Base-by-base conservation (phyloP, 1,140 invertebrate genomes). In the Papilio machaon region DNA sequence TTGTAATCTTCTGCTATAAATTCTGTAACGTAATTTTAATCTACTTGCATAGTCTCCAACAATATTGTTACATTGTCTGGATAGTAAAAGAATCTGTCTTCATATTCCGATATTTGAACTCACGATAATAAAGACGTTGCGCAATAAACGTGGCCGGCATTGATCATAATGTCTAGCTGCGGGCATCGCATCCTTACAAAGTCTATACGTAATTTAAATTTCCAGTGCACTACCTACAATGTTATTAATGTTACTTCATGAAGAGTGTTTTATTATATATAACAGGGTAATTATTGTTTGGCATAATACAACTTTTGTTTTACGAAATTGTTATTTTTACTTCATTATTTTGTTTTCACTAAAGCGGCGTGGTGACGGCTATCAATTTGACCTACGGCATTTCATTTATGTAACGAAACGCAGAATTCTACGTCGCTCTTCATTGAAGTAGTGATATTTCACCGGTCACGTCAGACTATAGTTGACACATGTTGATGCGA, bases 91-190 rank as follows among this genome's bases (percentile, higher is more conserved):
- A 64, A 70, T 70, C 30, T 38, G 15, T 67, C n/a, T 15, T 30
- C 23, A 64, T 64, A 19, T 46, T 49, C 23, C 8, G 11, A 76
- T 76, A 8, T 54, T 76, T 8, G 11, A 30, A 54, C 74, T 13
- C 74, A 76, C 47, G 46, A 52, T 76, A 52, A 76, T 76, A 76
- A 52, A 76, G 52, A 76, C 74, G 74, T 43, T 1, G 11, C 38
- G 47, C 19, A 54, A 52, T 49, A 49, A 52, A 76, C 15, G 74
- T 76, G 46, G 73, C 35, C 38, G 73, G 11, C 46, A 52, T 52
- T 76, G 47, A 52, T 76, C 74, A 52, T 30, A 30, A 30, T 35
- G 23, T 54, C 46, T 54, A n/a, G 74, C 43, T 76, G 43, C 74
- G 47, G 47, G 74, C 47, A 15, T 47, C n/a, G 35, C 5, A 73